These are phyloP conservation scores for Ceyx margarethae DNA, from an alignment of 2,113 vertebrate species.

Conservation along the genomic window DNA sequence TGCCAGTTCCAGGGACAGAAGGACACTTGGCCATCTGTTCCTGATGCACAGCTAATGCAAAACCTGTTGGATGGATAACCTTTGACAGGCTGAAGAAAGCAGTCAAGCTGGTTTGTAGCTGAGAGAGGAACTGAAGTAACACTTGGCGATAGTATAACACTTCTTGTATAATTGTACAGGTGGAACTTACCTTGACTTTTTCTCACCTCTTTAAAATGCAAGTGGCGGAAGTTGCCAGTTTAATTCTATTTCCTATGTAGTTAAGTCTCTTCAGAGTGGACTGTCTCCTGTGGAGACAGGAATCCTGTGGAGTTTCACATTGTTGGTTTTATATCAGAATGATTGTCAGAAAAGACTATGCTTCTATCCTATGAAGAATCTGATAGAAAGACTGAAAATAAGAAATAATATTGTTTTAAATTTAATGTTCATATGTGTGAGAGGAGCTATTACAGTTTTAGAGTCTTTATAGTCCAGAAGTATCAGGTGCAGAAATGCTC, in stretches of 20 bases:
- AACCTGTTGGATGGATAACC: background rate
- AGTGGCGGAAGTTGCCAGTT: background rate
- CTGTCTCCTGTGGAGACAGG: background rate
- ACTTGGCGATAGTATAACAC: background rate
- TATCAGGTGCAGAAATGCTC: background rate
- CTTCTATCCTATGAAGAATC: background rate
- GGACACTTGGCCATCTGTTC: background rate
- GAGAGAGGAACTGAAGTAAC: background rate
- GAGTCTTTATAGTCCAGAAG: background rate
- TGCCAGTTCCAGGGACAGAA: background rate
- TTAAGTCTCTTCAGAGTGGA: background rate
- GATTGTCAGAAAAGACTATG: background rate
- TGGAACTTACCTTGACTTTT: background rate
- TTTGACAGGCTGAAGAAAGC: background rate
- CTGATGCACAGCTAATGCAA: background rate
- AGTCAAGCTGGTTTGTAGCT: background rate
- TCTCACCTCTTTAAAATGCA: background rate
- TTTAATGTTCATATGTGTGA: background rate
- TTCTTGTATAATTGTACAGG: background rate
- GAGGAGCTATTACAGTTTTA: background rate
- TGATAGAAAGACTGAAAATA: background rate
- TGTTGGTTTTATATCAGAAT: background rate
- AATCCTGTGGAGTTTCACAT: background rate
- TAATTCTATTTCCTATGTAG: background rate
- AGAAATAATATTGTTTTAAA: background rate